Percentiles rank a stretch among this genome's conserved stretches.
Conservation (phyloP, 2,113 vertebrate genomes). For the Scomber scombrus region DNA sequence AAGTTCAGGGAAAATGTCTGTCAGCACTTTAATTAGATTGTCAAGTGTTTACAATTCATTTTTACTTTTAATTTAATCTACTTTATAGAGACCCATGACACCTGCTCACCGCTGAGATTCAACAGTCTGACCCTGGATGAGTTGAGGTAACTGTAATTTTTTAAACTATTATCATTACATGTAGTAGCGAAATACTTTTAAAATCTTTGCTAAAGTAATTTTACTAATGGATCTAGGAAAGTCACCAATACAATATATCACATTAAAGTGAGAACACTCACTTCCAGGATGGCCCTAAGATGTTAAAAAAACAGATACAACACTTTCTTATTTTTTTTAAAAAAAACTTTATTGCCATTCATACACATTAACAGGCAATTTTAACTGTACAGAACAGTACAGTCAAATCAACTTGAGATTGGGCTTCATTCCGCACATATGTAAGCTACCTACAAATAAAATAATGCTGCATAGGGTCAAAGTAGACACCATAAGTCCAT, state of each 20-base stretch:
- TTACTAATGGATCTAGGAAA: neutral
- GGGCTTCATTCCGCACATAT: too few relatives aligned
- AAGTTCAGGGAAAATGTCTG: neutral
- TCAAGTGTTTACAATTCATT: neutral
- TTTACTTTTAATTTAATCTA: neutral
- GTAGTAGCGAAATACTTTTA: too few relatives aligned
- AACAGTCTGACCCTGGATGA: slow-evolving; percentile 64
- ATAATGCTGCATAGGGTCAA: too few relatives aligned
- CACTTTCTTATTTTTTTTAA: too few relatives aligned
- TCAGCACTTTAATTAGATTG: neutral
- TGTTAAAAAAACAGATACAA: neutral
- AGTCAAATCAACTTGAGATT: too few relatives aligned
- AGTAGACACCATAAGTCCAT: too few relatives aligned
- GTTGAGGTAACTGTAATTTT: slow-evolving; percentile 49
- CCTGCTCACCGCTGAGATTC: slow-evolving; percentile 33
- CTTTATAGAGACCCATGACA: slow-evolving; percentile 18
- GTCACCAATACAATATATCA: neutral
- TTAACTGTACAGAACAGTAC: too few relatives aligned
- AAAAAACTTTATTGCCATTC: too few relatives aligned
- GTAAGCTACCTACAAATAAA: too few relatives aligned
- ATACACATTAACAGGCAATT: too few relatives aligned
- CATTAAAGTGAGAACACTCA: neutral
- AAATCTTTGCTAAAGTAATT: neutral
- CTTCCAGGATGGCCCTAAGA: neutral
- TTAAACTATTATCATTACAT: neutral